Evolutionary conservation across 2,888 invertebrate species (phyloP).

Genomic region (Auanema freiburgensis): DNA sequence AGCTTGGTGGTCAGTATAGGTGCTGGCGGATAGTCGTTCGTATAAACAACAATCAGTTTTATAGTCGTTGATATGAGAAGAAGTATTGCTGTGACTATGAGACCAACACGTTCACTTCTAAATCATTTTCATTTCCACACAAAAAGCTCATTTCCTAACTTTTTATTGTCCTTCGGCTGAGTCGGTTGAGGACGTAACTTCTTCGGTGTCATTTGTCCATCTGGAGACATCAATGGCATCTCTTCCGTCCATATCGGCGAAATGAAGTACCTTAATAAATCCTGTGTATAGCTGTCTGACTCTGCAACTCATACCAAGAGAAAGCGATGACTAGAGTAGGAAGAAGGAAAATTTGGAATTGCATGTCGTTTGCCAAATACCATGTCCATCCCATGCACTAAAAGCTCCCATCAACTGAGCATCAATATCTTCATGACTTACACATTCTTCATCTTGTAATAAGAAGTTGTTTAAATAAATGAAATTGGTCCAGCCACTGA

Average conservation of each 20-base stretch:
- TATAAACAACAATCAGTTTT: conserved; percentile 46
- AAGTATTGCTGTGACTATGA: conserved; percentile 13
- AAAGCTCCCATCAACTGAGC: conserved; percentile 18
- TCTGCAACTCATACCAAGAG: conserved; percentile 37
- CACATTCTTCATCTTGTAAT: conserved; percentile 58
- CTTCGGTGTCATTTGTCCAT: too few relatives aligned
- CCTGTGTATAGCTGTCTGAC: too few relatives aligned
- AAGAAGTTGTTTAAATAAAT: conserved; percentile 65
- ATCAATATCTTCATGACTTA: conserved; percentile 25
- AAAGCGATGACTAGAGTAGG: conserved; percentile 74
- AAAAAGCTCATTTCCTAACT: too few relatives aligned
- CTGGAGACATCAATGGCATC: too few relatives aligned
- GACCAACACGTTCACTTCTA: conserved; percentile 10
- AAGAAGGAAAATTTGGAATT: conserved; percentile 73
- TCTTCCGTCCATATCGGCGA: too few relatives aligned
- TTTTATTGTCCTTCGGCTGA: too few relatives aligned
- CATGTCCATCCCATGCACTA: conserved; percentile 75
- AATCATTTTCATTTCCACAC: too few relatives aligned
- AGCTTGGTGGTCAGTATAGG: conserved; percentile 60
- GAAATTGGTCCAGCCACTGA: conserved; percentile 64
- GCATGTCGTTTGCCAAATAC: conserved; percentile 77
- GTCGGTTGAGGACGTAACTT: too few relatives aligned
- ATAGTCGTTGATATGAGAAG: conserved; percentile 38
- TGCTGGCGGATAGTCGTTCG: conserved; percentile 60
- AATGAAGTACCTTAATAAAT: too few relatives aligned